Base-by-base conservation (phyloP, 2,888 invertebrate species). In the Phyllotreta cruciferae region DNA sequence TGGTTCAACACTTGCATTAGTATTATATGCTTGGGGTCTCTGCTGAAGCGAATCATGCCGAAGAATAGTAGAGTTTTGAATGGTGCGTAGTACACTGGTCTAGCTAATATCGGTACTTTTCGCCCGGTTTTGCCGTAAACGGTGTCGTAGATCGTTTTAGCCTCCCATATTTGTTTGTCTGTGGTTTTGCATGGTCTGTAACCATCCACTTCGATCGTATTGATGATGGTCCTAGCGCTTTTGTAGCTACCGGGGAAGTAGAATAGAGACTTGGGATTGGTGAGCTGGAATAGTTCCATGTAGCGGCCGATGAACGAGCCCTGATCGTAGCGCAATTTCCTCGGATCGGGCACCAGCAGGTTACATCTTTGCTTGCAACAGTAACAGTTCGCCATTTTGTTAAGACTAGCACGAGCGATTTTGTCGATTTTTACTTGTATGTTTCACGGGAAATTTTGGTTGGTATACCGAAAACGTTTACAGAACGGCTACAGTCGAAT, bases 251-350 rank as follows among this genome's bases (percentile, higher is more conserved):
- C 10, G 5, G 50, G 50, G 3, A 44, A 13, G 8, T 42, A 41
- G 2, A 60, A 52, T 2, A 60, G 41, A 52, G 39, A 38, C 11
- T 35, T 8, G 8, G 58, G 58, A 44, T 60, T 60, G 2, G 58
- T 60, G 10, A 42, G 11, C n/a, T 50, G 52, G 37, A 52, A 60
- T 7, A 60, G 44, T 36, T 60, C 42, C 42, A 35, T 42, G n/a
- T 42, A 24, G 9, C 58, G 41, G 11, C 58, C 58, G 6, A 14
- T 8, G 34, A 35, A 52, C n/a, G 50, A 37, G n/a, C 39, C 58
- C 24, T 60, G 58, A 13, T 60, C 52, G 10, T 14, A 60, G 42
- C 52, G 41, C 10, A 42, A 41, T 10, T 41, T 39, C 37, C 13
- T 44, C n/a, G 11, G 11, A 8, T 56, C 41, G 10, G 52, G 52